Evolutionary conservation across 2,113 vertebrate genomes (phyloP).

Genomic region (Delphinus delphis): DNA sequence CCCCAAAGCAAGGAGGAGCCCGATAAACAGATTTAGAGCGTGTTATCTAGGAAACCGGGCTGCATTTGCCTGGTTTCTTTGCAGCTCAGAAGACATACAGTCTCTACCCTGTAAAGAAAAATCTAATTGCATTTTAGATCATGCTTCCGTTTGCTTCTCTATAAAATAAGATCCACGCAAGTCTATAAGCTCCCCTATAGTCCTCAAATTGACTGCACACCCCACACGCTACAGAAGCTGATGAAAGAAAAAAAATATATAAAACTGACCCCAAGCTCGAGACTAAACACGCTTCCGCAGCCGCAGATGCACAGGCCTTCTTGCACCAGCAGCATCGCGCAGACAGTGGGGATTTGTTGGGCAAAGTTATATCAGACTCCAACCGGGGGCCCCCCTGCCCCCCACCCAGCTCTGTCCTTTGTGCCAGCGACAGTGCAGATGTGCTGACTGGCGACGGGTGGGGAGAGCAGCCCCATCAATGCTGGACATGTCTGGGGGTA

Average conservation of each 20-base stretch:
- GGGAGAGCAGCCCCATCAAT: background rate
- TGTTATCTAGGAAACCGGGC: background rate
- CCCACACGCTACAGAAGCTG: background rate
- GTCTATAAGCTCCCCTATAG: background rate
- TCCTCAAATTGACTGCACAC: background rate
- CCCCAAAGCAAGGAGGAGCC: background rate
- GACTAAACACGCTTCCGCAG: background rate
- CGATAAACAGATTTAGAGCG: background rate
- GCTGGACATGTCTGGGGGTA: background rate
- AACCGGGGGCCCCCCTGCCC: background rate
- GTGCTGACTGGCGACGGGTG: background rate
- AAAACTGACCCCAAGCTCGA: background rate
- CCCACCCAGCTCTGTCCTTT: slow-evolving; percentile 46
- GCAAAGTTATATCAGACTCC: background rate
- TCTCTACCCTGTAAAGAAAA: background rate
- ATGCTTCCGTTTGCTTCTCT: background rate
- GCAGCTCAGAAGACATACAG: background rate
- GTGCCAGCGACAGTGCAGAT: slow-evolving; percentile 53
- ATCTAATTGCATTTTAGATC: background rate
- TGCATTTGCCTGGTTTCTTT: background rate
- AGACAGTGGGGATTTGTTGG: slow-evolving; percentile 35
- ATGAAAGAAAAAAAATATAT: background rate
- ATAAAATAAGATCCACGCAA: background rate
- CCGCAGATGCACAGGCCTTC: background rate
- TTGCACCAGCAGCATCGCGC: fast-evolving